A percentile compares a stretch with the other conserved stretches of the same genome.
These are phyloP conservation scores for Catostomus latipinnis DNA, from an alignment of 2,797 vertebrate genomes.

Conservation along the genomic window DNA sequence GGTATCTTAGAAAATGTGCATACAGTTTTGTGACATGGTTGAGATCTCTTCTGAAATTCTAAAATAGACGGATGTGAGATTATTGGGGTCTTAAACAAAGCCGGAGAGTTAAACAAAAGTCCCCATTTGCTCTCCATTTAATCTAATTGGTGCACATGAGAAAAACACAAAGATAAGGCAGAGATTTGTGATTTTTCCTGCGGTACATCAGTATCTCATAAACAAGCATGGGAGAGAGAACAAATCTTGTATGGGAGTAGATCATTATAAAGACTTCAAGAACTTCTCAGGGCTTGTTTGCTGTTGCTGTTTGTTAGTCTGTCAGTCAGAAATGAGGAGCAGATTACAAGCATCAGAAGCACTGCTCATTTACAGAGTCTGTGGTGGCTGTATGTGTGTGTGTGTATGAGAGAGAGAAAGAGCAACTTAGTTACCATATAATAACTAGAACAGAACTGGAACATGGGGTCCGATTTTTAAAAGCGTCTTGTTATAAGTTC, in stretches of 20 bases:
- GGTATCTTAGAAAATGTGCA: too few relatives aligned
- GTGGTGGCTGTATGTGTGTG: constrained; percentile 2
- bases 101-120: too few relatives aligned
- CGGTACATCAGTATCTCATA: constrained; percentile 1
- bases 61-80: too few relatives aligned
- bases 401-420: not conserved
- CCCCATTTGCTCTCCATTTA: too few relatives aligned
- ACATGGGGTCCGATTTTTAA: constrained; percentile 10
- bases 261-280: not conserved
- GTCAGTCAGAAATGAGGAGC: constrained; percentile 19
- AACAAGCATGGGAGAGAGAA: not conserved
- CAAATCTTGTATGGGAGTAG: not conserved
- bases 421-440: constrained; percentile 16
- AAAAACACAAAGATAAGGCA: not conserved
- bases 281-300: not conserved
- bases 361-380: not conserved
- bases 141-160: not conserved
- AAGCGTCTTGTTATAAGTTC: constrained; percentile 16
- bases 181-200: not conserved
- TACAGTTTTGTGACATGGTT: too few relatives aligned
- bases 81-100: too few relatives aligned
- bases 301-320: constrained; percentile 33
- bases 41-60: too few relatives aligned
- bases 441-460: constrained; percentile 35
- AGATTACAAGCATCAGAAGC: too few relatives aligned